Conservation (phyloP, 2,797 vertebrate species). For the Mormyrops boulengeri region DNA sequence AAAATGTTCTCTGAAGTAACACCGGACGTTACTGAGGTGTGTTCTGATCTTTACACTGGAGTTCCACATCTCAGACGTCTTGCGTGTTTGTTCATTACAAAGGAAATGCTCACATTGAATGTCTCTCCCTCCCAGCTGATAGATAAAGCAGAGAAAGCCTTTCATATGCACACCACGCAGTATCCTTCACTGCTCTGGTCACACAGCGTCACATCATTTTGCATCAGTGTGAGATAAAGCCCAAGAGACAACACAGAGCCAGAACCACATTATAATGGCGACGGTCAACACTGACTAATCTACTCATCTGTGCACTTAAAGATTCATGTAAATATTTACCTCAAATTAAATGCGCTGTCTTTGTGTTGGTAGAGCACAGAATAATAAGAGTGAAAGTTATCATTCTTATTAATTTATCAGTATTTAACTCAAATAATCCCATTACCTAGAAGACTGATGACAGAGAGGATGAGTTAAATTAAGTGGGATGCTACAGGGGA, state of each 20-base stretch:
- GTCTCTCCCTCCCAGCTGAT: not conserved
- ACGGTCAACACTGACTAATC: not conserved
- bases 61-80: not conserved
- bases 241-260: not conserved
- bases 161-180: not conserved
- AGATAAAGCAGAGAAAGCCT: not conserved
- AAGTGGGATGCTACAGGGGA: not conserved
- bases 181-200: not conserved
- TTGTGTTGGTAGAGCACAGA: not conserved
- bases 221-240: not conserved
- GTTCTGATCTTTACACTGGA: not conserved
- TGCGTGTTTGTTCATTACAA: not conserved
- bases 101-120: not conserved
- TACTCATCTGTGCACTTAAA: not conserved
- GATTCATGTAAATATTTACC: not conserved
- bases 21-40: not conserved
- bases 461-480: not conserved
- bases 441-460: not conserved
- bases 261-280: not conserved
- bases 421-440: not conserved
- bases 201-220: not conserved
- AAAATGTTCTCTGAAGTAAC: not conserved
- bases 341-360: not conserved
- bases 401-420: not conserved
- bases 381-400: not conserved